A percentile compares a stretch with the other conserved stretches of the same genome.
Conservation (phyloP, 2,888 invertebrate genomes). For the Dioctria rufipes region DNA sequence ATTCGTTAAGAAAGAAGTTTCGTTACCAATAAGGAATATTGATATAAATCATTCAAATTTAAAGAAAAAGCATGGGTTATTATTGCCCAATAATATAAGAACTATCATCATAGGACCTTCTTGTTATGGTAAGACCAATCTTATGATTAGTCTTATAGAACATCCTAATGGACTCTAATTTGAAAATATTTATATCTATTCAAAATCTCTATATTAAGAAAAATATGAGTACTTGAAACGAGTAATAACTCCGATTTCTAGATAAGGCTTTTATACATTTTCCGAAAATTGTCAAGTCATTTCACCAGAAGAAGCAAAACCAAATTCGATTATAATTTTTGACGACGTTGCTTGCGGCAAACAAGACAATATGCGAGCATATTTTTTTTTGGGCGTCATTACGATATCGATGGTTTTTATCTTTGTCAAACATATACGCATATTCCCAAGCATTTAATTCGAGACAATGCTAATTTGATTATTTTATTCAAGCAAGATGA, state of each 20-base stretch:
- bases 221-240: conserved; percentile 61
- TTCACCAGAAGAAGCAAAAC: conserved; percentile 58
- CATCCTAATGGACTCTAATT: conserved; percentile 65
- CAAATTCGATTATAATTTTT: conserved; percentile 66
- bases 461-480: conserved; percentile 67
- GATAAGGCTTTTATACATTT: conserved; percentile 45
- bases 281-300: conserved; percentile 51
- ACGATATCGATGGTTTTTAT: conserved; percentile 65
- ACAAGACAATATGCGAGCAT: conserved; percentile 63
- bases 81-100: conserved; percentile 62
- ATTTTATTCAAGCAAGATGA: conserved; percentile 67
- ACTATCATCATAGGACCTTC: conserved; percentile 65
- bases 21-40: not conserved
- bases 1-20: conserved; percentile 50
- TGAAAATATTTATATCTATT: conserved; percentile 61
- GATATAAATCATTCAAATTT: conserved; percentile 34
- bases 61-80: conserved; percentile 62
- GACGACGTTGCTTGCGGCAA: conserved; percentile 66
- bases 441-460: conserved; percentile 66
- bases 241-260: conserved; percentile 55
- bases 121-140: conserved; percentile 67
- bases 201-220: conserved; percentile 63
- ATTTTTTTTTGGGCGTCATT: conserved; percentile 66
- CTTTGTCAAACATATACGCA: conserved; percentile 65
- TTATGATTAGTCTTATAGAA: conserved; percentile 63